A percentile compares a stretch with the other conserved stretches of the same genome.
Conservation (phyloP, 2,113 vertebrate genomes). For the Centropus bengalensis region DNA sequence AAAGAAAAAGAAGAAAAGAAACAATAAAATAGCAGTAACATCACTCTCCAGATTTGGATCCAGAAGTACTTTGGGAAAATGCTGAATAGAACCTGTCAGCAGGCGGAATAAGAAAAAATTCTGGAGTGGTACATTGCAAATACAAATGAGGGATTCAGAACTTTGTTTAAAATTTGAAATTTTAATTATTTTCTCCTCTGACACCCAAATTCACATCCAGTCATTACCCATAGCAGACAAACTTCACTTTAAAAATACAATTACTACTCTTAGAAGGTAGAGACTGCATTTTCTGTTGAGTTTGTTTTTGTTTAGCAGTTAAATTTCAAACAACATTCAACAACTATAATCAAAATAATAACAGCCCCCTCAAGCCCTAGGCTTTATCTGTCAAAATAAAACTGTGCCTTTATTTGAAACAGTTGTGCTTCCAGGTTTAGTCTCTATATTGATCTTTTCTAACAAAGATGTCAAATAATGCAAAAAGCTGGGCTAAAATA, state of each 20-base stretch:
- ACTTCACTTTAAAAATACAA: neutral
- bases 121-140: neutral
- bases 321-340: neutral
- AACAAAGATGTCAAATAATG: neutral
- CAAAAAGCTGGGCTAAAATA: neutral
- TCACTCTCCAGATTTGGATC: neutral
- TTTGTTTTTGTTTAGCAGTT: neutral
- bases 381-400: neutral
- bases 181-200: neutral
- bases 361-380: neutral
- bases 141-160: neutral
- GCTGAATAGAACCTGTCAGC: neutral
- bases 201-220: neutral
- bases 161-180: neutral
- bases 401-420: neutral
- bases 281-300: neutral
- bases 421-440: neutral
- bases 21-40: neutral
- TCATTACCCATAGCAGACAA: neutral
- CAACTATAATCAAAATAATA: neutral
- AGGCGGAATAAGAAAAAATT: neutral
- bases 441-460: neutral
- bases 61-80: neutral
- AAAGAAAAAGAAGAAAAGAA: neutral
- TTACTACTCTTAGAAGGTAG: neutral